A percentile compares a stretch with the other conserved stretches of the same genome.
These are phyloP conservation scores for Epinephelus lanceolatus DNA, from an alignment of 2,113 vertebrate species.

Conservation along the genomic window DNA sequence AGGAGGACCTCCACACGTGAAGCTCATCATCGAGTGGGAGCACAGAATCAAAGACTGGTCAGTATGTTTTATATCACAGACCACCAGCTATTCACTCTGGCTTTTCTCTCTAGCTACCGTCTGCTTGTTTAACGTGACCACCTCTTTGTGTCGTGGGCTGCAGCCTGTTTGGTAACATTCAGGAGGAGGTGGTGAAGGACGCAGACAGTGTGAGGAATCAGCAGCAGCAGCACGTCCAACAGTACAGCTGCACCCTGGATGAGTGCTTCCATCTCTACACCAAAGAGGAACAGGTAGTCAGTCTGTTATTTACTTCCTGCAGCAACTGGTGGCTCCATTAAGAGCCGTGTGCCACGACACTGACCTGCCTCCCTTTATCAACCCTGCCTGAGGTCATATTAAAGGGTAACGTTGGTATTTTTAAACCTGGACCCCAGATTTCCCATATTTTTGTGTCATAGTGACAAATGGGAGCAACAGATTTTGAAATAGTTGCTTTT, in stretches of 20 bases:
- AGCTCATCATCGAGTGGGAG: slow-evolving; percentile 94
- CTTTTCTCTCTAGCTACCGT: background rate
- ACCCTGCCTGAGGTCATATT: too few species aligned
- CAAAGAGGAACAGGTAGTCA: slow-evolving; percentile 95
- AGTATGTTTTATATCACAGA: slow-evolving; percentile 57
- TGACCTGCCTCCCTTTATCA: background rate
- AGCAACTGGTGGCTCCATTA: background rate
- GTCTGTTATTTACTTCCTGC: background rate
- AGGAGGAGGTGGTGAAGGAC: slow-evolving; percentile 92
- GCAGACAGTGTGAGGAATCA: slow-evolving; percentile 89
- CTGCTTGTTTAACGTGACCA: background rate
- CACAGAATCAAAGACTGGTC: slow-evolving; percentile 90
- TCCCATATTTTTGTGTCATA: too few species aligned
- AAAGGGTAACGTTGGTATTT: too few species aligned
- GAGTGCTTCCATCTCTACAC: slow-evolving; percentile 99
- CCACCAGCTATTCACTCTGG: background rate
- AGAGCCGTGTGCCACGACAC: background rate
- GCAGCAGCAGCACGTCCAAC: slow-evolving; percentile 91
- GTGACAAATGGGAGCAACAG: too few species aligned
- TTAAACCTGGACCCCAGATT: too few species aligned
- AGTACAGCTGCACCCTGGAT: slow-evolving; percentile 93
- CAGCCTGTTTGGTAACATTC: slow-evolving; percentile 93
- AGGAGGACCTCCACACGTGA: slow-evolving; percentile 92
- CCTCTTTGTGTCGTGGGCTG: background rate
- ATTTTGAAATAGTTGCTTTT: too few species aligned